Evolutionary conservation across 2,113 vertebrate species (phyloP), one percentile per base, ranked within the genome.

Genomic region (Aegithalos caudatus): DNA sequence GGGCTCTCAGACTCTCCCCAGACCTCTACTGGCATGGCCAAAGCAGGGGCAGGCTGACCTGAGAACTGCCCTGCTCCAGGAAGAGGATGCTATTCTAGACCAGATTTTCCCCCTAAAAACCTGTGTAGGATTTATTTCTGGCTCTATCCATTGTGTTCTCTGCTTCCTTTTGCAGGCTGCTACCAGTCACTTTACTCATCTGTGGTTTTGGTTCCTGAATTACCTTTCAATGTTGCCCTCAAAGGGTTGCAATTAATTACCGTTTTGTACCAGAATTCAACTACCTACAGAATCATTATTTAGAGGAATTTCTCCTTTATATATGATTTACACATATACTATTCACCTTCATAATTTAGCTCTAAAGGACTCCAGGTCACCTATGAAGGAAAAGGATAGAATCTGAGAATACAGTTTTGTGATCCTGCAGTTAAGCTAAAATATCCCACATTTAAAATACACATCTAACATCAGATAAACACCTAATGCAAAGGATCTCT

Each of bases 1-100:
- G 4, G 15, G 21, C 44, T 54, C 72, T 61, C 51, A 67, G 57
- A 47, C 2, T 6, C 4, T 2, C 6, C 16, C 5, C 8, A 56
- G 35, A 57, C 10, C 14, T 60, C 31, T 40, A 33, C 20, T 1
- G 0, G 12, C 1, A 3, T 0, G 0, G 23, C 31, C 65, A 77
- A 50, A 74, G 14, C 38, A 48, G 44, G 56, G 31, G 8, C 20
- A 14, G 6, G 17, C 27, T 44, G 15, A 79, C 40, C 10, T 25
- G 14, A 31, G 60, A 91, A 44, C 17, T 60, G 64, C 29, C 23
- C 22, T 23, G 17, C 31, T 71, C 19, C 31, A 28, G 13, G 48
- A 66, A 72, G 0, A 0, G 8, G 20, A 25, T 61, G 11, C n/a
- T 42, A 10, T 14, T n/a, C 81, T 35, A 27, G 24, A 64, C 16